Base-by-base conservation (phyloP, 1,140 invertebrate genomes). In the Conopomorpha cramerella region DNA sequence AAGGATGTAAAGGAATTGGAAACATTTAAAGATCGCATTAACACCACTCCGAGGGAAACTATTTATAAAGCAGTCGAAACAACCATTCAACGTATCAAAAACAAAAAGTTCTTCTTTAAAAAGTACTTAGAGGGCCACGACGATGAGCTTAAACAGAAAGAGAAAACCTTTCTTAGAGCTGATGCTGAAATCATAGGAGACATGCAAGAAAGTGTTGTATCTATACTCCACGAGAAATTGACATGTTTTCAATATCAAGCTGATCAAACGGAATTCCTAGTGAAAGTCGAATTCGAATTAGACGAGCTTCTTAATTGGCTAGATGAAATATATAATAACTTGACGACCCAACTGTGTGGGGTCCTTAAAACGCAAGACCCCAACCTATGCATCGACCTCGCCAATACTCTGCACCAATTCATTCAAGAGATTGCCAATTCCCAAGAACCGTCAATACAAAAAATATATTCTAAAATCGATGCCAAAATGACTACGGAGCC, bases 271-370 rank as follows among this genome's bases (percentile, higher is more conserved):
- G 44, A 46, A 16, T 46, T 36, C 16, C 2, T 11, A n/a, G n/a
- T 11, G 18, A 39, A 28, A 30, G 10, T 46, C n/a, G 2, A 38
- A 8, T 29, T 41, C 13, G 44, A 46, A 37, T 27, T 29, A 28
- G 34, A 46, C 11, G 44, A 46, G 19, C 44, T 46, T 14, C 18
- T 46, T 12, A 37, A 37, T 30, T 46, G 44, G 44, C 18, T 46
- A 8, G 44, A 46, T 13, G 28, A 3, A 19, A 8, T 39, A 6
- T 28, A 42, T n/a, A 37, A 46, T 17, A 28, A 33, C 26, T 16
- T 46, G 13, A 34, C 37, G 6, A 8, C 31, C 12, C 37, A 42
- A 11, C 31, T 38, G 12, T 33, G 37, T 34, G 39, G 31, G 35
- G 13, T 46, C 3, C 7, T 41, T 3, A 15, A 35, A 1, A 13